Evolutionary conservation across 35 echinoderm and acorn worm species (phyloP).

Genomic region (Ptychodera flava): DNA sequence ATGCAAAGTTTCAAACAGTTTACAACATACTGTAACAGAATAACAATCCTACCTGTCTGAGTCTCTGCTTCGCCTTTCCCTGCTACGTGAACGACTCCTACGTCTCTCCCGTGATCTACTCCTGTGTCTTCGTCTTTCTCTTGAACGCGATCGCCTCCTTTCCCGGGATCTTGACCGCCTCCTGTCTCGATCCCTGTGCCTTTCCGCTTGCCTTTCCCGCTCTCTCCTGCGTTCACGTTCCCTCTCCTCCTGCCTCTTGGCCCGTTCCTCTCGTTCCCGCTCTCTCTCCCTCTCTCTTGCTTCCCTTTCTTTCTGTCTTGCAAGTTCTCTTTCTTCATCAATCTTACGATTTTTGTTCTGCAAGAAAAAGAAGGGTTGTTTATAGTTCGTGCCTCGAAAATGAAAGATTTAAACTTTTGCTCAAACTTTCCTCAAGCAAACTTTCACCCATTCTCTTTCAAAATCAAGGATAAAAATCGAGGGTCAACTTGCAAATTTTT

Average conservation of each 20-base stretch:
- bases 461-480: too few species aligned
- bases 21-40: too few species aligned
- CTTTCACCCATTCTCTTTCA: too few species aligned
- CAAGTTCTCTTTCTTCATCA: slow-evolving; percentile 77
- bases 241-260: slow-evolving; percentile 14
- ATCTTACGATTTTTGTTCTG: slow-evolving; percentile 57
- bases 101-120: neutral
- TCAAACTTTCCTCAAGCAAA: too few species aligned
- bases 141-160: slow-evolving; percentile 23
- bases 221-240: slow-evolving; percentile 56
- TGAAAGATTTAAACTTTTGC: too few species aligned
- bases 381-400: slow-evolving; percentile 49
- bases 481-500: too few species aligned
- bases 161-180: slow-evolving; percentile 33
- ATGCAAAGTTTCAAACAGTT: too few species aligned
- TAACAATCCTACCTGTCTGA: too few species aligned
- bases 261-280: slow-evolving; percentile 9
- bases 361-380: slow-evolving; percentile 40
- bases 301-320: slow-evolving; percentile 69
- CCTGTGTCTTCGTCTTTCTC: neutral
- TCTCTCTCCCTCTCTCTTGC: slow-evolving; percentile 5
- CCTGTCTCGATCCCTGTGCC: slow-evolving; percentile 36
- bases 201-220: slow-evolving; percentile 63
- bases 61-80: neutral
- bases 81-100: neutral